These are phyloP conservation scores for Centroberyx gerrardi DNA, from an alignment of 2,797 vertebrate genomes.

Conservation along the genomic window DNA sequence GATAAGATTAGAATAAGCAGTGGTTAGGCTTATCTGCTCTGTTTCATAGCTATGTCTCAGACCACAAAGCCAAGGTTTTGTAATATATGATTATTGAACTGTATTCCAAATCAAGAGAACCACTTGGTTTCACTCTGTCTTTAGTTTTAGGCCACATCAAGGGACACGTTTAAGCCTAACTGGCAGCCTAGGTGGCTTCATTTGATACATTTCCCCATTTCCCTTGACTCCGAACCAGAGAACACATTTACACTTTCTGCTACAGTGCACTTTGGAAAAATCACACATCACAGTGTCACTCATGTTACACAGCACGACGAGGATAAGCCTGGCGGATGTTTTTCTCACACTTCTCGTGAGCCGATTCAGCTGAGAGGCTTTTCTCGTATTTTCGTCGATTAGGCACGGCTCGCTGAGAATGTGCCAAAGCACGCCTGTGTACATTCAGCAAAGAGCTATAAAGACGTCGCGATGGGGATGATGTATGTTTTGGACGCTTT, in stretches of 20 bases:
- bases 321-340: conserved; percentile 19
- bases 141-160: conserved; percentile 9
- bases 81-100: background rate
- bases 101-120: background rate
- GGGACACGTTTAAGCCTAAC: conserved; percentile 4
- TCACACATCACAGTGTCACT: conserved; percentile 14
- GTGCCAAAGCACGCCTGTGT: conserved; percentile 13
- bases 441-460: background rate
- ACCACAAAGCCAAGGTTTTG: background rate
- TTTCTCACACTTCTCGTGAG: conserved; percentile 48
- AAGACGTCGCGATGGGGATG: background rate
- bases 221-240: conserved; percentile 33
- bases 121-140: background rate
- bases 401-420: conserved; percentile 24
- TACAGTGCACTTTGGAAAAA: conserved; percentile 12
- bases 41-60: background rate
- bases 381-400: conserved; percentile 40
- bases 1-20: background rate
- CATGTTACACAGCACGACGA: conserved; percentile 9
- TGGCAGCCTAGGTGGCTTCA: conserved; percentile 9
- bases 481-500: conserved; percentile 2
- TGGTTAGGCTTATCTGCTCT: background rate
- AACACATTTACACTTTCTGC: conserved; percentile 29
- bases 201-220: conserved; percentile 31
- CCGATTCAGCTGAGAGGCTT: conserved; percentile 29